Evolutionary conservation across 2,888 invertebrate genomes (phyloP).

Genomic region (Priocnemis perturbator): DNA sequence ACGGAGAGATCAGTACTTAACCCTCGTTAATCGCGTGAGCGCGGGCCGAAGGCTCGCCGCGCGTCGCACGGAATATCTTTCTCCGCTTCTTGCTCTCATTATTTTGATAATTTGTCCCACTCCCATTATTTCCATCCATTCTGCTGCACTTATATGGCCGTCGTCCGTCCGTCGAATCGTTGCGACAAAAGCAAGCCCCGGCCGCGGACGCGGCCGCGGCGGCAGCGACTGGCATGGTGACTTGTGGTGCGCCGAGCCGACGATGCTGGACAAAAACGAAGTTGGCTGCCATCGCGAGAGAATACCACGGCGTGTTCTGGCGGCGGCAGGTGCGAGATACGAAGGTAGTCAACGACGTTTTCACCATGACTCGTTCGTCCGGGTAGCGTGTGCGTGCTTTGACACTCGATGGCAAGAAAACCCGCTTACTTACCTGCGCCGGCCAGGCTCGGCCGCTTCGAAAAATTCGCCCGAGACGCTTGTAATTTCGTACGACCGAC

Average conservation of each 20-base stretch:
- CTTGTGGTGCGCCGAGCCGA: slow-evolving; percentile 28
- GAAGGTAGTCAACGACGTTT: slow-evolving; percentile 55
- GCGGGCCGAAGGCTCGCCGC: background rate
- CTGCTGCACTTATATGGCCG: slow-evolving; percentile 41
- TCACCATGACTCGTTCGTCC: slow-evolving; percentile 52
- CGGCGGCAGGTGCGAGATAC: slow-evolving; percentile 67
- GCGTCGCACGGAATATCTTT: slow-evolving; percentile 26
- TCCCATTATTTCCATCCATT: slow-evolving; percentile 39
- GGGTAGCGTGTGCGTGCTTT: slow-evolving; percentile 53
- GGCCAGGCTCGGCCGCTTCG: background rate
- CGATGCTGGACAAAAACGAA: slow-evolving; percentile 49
- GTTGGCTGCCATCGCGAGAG: slow-evolving; percentile 39
- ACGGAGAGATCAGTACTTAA: slow-evolving; percentile 38
- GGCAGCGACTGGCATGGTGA: slow-evolving; percentile 22
- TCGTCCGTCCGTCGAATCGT: slow-evolving; percentile 48
- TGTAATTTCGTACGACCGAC: too few species aligned
- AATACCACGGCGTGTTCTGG: slow-evolving; percentile 49
- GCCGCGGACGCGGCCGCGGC: too few species aligned
- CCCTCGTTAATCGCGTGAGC: slow-evolving; percentile 36
- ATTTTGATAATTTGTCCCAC: slow-evolving; percentile 51
- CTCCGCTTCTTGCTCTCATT: slow-evolving; percentile 42
- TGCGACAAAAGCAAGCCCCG: slow-evolving; percentile 34
- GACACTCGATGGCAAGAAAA: slow-evolving; percentile 55
- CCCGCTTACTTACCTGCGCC: slow-evolving; percentile 8
- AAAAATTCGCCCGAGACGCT: background rate